phyloP scores from a whole-genome alignment of 2,888 invertebrate genomes.

The Ellobium chinense region DNA sequence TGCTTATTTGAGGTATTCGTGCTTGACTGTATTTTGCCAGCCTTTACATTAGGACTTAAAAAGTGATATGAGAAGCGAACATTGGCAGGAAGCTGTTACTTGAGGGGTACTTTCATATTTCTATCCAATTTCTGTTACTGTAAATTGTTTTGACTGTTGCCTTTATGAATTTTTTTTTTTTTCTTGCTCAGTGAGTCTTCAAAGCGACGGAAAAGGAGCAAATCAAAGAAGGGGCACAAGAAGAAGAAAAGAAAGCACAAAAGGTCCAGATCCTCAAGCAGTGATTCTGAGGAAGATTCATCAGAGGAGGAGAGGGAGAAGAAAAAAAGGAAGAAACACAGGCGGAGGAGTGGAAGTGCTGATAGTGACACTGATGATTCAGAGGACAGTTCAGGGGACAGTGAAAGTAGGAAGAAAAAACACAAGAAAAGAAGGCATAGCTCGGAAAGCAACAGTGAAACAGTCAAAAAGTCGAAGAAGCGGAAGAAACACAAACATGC shows the following conservation, averaged over 20 bases:
- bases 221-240: constrained; percentile 23
- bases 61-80: no score
- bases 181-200: not conserved
- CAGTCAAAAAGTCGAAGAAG: not conserved
- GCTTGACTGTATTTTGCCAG: no score
- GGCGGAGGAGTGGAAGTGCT: not conserved
- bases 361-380: not conserved
- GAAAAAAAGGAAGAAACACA: not conserved
- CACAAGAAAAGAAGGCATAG: not conserved
- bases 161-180: not conserved
- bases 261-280: not conserved
- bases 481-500: constrained; percentile 23
- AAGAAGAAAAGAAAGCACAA: constrained; percentile 14
- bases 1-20: no score
- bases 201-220: not conserved
- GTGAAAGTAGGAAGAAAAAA: not conserved
- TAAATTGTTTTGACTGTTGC: no score
- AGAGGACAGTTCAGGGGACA: not conserved
- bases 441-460: not conserved
- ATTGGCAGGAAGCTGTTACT: no score
- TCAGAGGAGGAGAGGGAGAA: constrained; percentile 1
- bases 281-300: not conserved
- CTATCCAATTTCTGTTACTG: no score
- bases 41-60: no score
- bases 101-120: no score